Percentiles rank a stretch among this genome's conserved stretches.
phyloP scores from a whole-genome alignment of 23 tunicate species.

The Trididemnum clinides region DNA sequence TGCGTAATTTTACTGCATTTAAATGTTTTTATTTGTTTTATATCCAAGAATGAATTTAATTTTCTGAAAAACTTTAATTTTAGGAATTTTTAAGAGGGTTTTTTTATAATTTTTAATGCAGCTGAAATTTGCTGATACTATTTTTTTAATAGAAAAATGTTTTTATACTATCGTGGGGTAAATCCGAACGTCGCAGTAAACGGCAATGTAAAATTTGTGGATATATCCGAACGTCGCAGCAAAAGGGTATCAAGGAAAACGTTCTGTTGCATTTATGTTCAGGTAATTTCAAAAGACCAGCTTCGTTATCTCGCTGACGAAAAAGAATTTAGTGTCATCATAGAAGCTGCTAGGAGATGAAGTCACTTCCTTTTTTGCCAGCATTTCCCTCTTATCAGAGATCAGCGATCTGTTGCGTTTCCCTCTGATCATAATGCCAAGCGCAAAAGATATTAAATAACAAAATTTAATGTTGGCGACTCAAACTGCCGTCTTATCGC shows the following conservation, averaged over 20 bases:
- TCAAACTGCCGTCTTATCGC: background rate
- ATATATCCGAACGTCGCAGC: background rate
- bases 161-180: too few species aligned
- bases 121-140: background rate
- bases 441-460: background rate
- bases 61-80: too few species aligned
- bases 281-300: conserved; percentile 9
- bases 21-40: too few species aligned
- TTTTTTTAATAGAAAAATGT: background rate
- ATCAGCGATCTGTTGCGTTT: conserved; percentile 35
- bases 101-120: too few species aligned
- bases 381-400: conserved; percentile 40
- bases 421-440: background rate
- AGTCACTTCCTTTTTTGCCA: conserved; percentile 8
- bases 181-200: too few species aligned
- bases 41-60: too few species aligned
- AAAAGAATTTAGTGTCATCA: conserved; percentile 38
- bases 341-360: conserved; percentile 47
- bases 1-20: too few species aligned
- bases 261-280: conserved; percentile 35
- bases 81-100: too few species aligned
- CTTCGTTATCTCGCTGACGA: conserved; percentile 24
- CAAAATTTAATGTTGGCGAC: conserved; percentile 27
- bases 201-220: background rate
- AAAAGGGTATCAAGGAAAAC: background rate